Evolutionary conservation across 2,888 invertebrate species (phyloP).

Genomic region (Tetranychus piercei): DNA sequence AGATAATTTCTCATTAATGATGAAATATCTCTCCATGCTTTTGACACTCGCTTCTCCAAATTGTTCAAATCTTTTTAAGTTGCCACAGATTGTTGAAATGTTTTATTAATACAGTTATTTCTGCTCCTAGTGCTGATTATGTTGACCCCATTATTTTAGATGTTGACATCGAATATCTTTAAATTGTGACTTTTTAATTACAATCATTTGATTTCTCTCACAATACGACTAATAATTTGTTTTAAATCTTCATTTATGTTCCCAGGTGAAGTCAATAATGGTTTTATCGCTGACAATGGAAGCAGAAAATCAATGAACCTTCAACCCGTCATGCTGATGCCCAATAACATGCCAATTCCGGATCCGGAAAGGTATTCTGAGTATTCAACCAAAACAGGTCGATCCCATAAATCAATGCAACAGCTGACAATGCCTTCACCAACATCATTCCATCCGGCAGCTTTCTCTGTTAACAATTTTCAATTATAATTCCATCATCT

Average conservation of each 20-base stretch:
- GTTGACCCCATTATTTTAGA: too few species aligned
- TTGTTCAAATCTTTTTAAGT: too few species aligned
- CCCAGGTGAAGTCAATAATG: constrained; percentile 11
- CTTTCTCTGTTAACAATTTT: constrained; percentile 11
- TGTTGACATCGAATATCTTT: too few species aligned
- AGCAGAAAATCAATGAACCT: constrained; percentile 13
- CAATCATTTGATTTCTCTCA: neutral
- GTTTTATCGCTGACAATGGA: constrained; percentile 3
- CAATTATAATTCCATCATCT: constrained; percentile 7
- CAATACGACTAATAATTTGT: neutral
- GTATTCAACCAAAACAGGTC: constrained; percentile 13
- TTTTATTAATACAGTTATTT: too few species aligned
- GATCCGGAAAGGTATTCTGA: constrained; percentile 13
- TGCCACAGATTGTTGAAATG: too few species aligned
- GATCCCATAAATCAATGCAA: constrained; percentile 9
- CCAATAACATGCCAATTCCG: neutral
- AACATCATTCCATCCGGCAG: neutral
- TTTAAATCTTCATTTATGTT: neutral
- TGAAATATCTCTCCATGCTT: too few species aligned
- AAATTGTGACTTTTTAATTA: too few species aligned
- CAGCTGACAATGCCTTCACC: neutral
- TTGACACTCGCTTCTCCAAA: too few species aligned
- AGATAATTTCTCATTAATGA: too few species aligned
- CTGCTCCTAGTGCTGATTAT: too few species aligned
- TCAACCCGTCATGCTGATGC: constrained; percentile 5